Evolutionary conservation across 2,113 vertebrate genomes (phyloP), one percentile per base, ranked within the genome.

Genomic region (Echinops telfairi): DNA sequence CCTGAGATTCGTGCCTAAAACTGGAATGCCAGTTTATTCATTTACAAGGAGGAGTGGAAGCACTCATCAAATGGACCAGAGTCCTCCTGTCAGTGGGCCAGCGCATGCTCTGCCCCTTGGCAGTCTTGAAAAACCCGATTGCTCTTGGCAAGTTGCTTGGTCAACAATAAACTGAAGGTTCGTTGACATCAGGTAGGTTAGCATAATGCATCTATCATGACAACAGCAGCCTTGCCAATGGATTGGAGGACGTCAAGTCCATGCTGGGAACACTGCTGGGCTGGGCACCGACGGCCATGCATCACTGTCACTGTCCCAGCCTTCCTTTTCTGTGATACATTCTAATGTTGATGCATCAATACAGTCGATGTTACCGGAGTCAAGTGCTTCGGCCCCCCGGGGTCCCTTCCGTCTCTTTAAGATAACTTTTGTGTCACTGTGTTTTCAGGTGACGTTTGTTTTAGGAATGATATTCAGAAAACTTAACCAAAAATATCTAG

Each of bases 1-100:
- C 29, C 5, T 27, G 79, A 93, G 57, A 75, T 68, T 77, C 82
- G 57, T 76, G 12, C 90, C 81, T 93, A 36, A 77, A 91, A 66
- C 27, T 73, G 64, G 33, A 78, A 73, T 82, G 33, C 27, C 15
- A 38, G 40, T 60, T 84, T 82, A 82, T 64, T 93, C 66, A 78
- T 23, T 85, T 84, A 57, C 4, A 82, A 1, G 2, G 6, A 86
- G 53, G 57, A 90, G n/a, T 31, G 62, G 68, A 81, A 68, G 17
- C 36, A 27, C 85, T 58, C 14, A 3, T 77, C 47, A 33, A 64
- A n/a, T 64, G 29, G 31, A 20, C 40, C 27, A 66, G 16, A 81
- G n/a, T 89, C 79, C 33, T 38, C 31, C n/a, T 4, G 14, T 1
- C 66, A 78, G 29, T 23, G 23, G 31, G 23, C 66, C 10, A 62